These are phyloP conservation scores for Coryphaenoides rupestris DNA, from an alignment of 2,113 vertebrate species.

Conservation along the genomic window DNA sequence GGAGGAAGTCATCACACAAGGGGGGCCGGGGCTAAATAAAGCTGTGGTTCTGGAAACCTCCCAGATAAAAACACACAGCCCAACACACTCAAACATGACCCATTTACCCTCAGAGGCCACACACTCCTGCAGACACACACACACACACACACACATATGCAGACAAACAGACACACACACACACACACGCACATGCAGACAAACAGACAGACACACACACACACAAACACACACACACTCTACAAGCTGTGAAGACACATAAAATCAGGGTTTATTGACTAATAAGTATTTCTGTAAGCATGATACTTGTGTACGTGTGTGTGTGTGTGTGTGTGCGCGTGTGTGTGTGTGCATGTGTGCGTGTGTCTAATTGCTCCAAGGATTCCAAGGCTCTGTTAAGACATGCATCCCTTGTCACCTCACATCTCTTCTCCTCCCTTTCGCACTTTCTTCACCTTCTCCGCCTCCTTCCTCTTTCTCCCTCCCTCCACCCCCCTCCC, in stretches of 20 bases:
- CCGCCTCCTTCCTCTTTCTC: conserved; percentile 41
- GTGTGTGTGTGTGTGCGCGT: conserved; percentile 16
- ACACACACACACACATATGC: too few relatives aligned
- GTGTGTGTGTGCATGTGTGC: conserved; percentile 27
- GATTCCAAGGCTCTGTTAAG: conserved; percentile 59
- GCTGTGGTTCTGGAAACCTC: conserved; percentile 8
- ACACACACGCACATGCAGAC: too few relatives aligned
- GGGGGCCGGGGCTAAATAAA: conserved; percentile 20
- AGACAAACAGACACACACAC: too few relatives aligned
- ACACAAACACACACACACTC: not conserved
- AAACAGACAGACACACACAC: too few relatives aligned
- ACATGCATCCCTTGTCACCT: conserved; percentile 46
- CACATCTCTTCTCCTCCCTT: conserved; percentile 46
- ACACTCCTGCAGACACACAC: not conserved
- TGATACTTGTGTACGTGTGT: conserved; percentile 20
- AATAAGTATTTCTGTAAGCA: not conserved
- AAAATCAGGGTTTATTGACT: too few relatives aligned
- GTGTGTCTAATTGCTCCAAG: conserved; percentile 35
- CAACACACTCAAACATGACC: conserved; percentile 8
- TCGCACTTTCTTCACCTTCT: conserved; percentile 24
- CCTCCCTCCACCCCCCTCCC: conserved; percentile 22
- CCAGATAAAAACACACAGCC: conserved; percentile 29
- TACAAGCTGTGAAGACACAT: conserved; percentile 1
- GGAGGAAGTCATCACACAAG: not conserved
- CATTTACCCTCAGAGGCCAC: not conserved